Evolutionary conservation across 1,140 invertebrate genomes (phyloP).

Genomic region (Cryptotermes secundus): DNA sequence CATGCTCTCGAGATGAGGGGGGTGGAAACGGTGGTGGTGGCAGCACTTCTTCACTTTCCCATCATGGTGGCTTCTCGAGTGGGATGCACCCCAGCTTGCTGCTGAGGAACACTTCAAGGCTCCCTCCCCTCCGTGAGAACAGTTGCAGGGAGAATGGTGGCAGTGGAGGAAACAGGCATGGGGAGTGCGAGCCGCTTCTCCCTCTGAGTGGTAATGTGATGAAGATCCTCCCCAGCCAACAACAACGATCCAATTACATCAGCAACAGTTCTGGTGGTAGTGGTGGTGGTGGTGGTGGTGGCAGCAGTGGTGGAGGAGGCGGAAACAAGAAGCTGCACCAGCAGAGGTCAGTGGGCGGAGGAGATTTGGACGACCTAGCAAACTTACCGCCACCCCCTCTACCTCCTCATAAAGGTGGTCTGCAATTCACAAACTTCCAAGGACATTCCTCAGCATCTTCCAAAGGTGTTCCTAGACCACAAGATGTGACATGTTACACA

Average conservation of each 20-base stretch:
- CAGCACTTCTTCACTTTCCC: constrained; percentile 46
- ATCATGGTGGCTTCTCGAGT: constrained; percentile 40
- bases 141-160: constrained; percentile 36
- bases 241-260: not conserved
- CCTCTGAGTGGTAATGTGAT: constrained; percentile 44
- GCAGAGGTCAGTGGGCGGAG: constrained; percentile 11
- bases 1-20: not conserved
- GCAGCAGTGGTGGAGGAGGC: not conserved
- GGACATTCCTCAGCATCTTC: constrained; percentile 11
- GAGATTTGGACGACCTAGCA: constrained; percentile 39
- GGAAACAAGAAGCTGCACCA: not conserved
- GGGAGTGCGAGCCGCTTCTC: constrained; percentile 66
- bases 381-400: constrained; percentile 53
- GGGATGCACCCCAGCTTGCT: constrained; percentile 43
- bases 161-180: constrained; percentile 47
- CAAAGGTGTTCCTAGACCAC: not conserved
- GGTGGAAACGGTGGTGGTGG: constrained; percentile 39
- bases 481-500: constrained; percentile 42
- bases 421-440: constrained; percentile 44
- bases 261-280: too few species aligned
- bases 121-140: constrained; percentile 50
- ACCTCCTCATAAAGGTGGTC: constrained; percentile 51
- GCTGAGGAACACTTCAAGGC: constrained; percentile 44
- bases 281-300: too few species aligned
- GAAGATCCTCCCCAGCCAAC: constrained; percentile 31